Base-by-base conservation (phyloP, 2,797 vertebrate genomes). In the Melanotaenia parkinsoni region DNA sequence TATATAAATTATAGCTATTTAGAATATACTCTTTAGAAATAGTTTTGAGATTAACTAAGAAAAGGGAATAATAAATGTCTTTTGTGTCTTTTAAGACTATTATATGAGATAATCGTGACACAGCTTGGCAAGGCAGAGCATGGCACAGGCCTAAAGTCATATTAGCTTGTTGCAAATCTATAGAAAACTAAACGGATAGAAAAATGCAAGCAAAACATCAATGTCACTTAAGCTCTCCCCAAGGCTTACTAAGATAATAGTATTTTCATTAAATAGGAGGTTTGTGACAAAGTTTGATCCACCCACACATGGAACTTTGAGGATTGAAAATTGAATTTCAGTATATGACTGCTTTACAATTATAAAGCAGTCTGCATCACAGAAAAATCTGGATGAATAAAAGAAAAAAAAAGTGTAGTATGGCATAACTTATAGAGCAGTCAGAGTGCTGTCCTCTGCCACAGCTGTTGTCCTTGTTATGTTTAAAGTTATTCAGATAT, bases 261-360 rank as follows among this genome's bases (percentile, higher is more conserved):
- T 35, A 47, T 18, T 18, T 24, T 32, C 35, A 20, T 35, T 50
- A 53, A 74, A 38, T 30, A 58, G 1, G 47, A 9, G 13, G 14
- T 43, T 54, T 70, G 63, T 60, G 43, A 63, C 59, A 43, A 73
- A 63, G 32, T 40, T 64, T 13, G 35, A 74, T 50, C 26, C 47
- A 20, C 13, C 76, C 30, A 32, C 32, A 59, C 18, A 62, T 47
- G 72, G 45, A 20, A 56, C 20, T 53, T 11, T 24, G 33, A 20
- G 30, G 24, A 70, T 24, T 50, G 14, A 6, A 0, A 73, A 18
- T 26, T 14, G 5, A 63, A 13, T 58, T 58, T 38, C 3, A 12
- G 26, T 24, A 37, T 1, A 10, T 26, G 26, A 16, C 3, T 53
- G 22, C 26, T 9, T 38, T 35, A 54, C 37, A 54, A 28, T 38